Conservation (phyloP, 2,797 vertebrate genomes). For the Benthosema pterotum region DNA sequence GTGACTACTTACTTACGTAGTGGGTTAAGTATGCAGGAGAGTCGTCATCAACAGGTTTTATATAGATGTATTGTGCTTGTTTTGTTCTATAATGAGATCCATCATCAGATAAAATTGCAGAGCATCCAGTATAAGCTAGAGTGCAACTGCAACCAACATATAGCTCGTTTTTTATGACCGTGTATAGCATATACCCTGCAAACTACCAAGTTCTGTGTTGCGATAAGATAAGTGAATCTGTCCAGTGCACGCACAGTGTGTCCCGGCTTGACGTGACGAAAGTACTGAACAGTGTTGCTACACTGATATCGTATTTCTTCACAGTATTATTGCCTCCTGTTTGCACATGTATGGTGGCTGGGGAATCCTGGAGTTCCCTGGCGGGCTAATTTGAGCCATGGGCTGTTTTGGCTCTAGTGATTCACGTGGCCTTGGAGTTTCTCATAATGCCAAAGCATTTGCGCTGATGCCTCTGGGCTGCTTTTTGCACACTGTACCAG, state of each 20-base stretch:
- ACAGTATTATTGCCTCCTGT: constrained; percentile 26
- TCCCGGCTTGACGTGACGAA: constrained; percentile 26
- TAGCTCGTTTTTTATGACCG: constrained; percentile 19
- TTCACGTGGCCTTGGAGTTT: constrained; percentile 33
- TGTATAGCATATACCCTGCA: constrained; percentile 1
- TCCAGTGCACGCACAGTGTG: background rate
- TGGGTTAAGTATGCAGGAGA: background rate
- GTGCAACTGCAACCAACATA: too few species aligned
- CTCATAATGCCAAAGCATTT: constrained; percentile 42
- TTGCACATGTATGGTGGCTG: constrained; percentile 26
- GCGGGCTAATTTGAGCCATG: constrained; percentile 56
- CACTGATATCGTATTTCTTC: constrained; percentile 26
- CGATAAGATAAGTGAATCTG: too few species aligned
- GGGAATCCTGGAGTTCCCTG: constrained; percentile 53
- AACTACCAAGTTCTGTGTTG: background rate
- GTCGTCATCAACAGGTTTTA: background rate
- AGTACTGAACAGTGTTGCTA: constrained; percentile 11
- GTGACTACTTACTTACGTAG: background rate
- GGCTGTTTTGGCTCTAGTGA: constrained; percentile 37
- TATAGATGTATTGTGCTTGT: background rate
- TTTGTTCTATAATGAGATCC: background rate
- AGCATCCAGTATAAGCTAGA: background rate
- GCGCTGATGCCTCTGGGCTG: constrained; percentile 44
- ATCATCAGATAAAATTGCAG: background rate
- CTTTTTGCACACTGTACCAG: constrained; percentile 33